Evolutionary conservation across 2,888 invertebrate species (phyloP).

Genomic region (Epirrhoe tristata): DNA sequence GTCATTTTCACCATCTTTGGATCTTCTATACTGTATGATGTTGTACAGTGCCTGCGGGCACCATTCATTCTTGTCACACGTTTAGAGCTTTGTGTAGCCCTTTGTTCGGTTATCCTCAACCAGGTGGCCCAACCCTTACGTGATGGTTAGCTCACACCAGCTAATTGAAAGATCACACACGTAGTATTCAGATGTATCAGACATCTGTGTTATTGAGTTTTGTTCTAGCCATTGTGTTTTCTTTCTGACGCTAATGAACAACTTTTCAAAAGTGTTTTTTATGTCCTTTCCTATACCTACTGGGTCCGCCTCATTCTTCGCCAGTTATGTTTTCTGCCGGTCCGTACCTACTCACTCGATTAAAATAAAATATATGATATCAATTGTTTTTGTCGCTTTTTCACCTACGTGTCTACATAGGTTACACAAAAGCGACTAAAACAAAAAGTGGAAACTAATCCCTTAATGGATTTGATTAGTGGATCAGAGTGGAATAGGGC

Average conservation of each 20-base stretch:
- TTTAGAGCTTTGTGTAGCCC: conserved; percentile 45
- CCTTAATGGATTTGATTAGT: too few species aligned
- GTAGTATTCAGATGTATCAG: conserved; percentile 28
- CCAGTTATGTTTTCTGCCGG: too few species aligned
- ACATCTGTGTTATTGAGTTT: conserved; percentile 15
- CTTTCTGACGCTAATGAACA: background rate
- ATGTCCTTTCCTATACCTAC: too few species aligned
- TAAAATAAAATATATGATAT: too few species aligned
- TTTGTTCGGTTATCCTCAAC: conserved; percentile 40
- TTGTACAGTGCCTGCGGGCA: conserved; percentile 41
- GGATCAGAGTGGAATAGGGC: too few species aligned
- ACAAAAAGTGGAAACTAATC: too few species aligned
- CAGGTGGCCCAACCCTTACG: conserved; percentile 43
- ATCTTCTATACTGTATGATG: conserved; percentile 18
- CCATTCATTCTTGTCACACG: conserved; percentile 66
- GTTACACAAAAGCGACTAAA: too few species aligned
- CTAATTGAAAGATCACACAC: conserved; percentile 50
- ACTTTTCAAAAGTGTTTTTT: background rate
- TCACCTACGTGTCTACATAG: too few species aligned
- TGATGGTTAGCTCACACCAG: conserved; percentile 46
- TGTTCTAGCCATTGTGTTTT: conserved; percentile 5
- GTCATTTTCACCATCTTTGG: too few species aligned
- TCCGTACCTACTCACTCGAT: too few species aligned
- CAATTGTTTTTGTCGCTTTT: too few species aligned
- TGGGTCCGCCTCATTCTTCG: too few species aligned